Base-by-base conservation (phyloP, 2,888 invertebrate species). In the Drosophila emarginata region DNA sequence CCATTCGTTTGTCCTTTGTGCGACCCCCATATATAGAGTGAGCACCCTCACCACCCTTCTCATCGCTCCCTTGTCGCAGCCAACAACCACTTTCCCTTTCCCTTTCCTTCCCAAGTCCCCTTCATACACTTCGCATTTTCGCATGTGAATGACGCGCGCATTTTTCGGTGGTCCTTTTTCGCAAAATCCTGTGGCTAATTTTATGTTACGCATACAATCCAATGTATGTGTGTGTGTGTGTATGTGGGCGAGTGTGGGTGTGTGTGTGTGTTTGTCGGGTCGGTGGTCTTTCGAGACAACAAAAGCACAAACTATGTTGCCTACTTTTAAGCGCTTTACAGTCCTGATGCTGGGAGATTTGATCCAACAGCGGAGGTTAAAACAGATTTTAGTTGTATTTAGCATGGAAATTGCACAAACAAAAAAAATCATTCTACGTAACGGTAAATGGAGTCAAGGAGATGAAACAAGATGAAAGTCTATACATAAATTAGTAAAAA, bases 301-400 rank as follows among this genome's bases (percentile, higher is more conserved):
- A 36, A 50, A 53, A 60, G 56, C 70, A 18, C 52, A 72, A 76
- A 79, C 79, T 81, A 76, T 67, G 68, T 78, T 81, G 82, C 82
- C 85, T 82, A 82, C 68, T 82, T 82, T 77, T 74, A 82, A 85
- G 85, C 83, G 83, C 73, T 80, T 80, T 69, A 65, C 53, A 52
- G 59, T 62, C 59, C 50, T 15, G 37, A 54, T 62, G 40, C 54
- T 15, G n/a, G 14, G 9, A 37, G 59, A 18, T 28, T 18, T 28
- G 23, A 2, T 36, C 45, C 12, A 45, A 36, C 56, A 28, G 53
- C 14, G 65, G 23, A 54, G 50, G 37, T 15, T 15, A 45, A 18
- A 45, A 45, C 45, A 67, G 60, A 69, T 71, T 61, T 45, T 21
- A 45, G 14, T 15, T 52, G 60, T 32, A 60, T 71, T 71, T 69